Evolutionary conservation across 2,113 vertebrate species (phyloP).

Genomic region (Vanacampus margaritifer): DNA sequence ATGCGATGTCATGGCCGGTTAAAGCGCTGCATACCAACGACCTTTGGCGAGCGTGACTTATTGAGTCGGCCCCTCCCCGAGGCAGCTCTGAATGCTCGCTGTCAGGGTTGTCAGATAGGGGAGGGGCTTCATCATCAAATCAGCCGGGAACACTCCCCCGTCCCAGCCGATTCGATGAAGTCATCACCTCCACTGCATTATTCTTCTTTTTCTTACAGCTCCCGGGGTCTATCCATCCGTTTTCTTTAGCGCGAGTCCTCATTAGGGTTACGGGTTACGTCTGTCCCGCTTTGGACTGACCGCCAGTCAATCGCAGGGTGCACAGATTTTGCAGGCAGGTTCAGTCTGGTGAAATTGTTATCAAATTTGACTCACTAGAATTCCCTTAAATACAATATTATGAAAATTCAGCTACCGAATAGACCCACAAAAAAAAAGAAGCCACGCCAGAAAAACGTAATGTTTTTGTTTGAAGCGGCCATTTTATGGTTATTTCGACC

Average conservation of each 20-base stretch:
- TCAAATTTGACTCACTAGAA: too few species aligned
- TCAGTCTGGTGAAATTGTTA: too few species aligned
- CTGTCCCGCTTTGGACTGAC: too few species aligned
- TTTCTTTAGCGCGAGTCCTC: not conserved
- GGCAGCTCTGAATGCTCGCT: constrained; percentile 32
- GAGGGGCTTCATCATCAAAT: constrained; percentile 19
- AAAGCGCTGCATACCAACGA: constrained; percentile 46
- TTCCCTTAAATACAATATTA: too few species aligned
- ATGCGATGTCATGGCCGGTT: constrained; percentile 35
- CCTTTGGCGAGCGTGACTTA: constrained; percentile 48
- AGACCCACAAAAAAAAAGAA: too few species aligned
- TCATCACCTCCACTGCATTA: not conserved
- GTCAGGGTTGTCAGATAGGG: constrained; percentile 19
- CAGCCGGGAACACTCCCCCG: not conserved
- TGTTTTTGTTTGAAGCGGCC: too few species aligned
- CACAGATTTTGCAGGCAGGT: too few species aligned
- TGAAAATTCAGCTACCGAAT: too few species aligned
- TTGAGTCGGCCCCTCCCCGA: constrained; percentile 25
- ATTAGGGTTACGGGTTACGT: too few species aligned
- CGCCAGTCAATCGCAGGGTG: too few species aligned
- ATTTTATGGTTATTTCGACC: too few species aligned
- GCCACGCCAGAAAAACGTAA: too few species aligned
- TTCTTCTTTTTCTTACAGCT: not conserved
- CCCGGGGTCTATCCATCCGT: not conserved
- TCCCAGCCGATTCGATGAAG: not conserved